Conservation (phyloP, 1,140 invertebrate species). For the Ridgeia piscesae region DNA sequence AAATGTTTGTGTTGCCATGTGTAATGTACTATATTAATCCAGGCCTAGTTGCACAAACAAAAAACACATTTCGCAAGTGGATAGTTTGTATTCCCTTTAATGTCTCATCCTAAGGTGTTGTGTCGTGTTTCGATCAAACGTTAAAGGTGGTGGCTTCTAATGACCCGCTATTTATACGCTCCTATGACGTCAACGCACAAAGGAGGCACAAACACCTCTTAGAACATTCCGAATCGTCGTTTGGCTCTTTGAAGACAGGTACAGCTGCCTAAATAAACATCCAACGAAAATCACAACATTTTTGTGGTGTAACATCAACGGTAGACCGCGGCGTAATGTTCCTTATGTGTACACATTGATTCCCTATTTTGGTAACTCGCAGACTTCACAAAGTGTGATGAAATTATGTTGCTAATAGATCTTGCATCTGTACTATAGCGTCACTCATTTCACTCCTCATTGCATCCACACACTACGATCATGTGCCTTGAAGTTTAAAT, state of each 20-base stretch:
- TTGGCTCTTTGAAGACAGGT: not conserved
- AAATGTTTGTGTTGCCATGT: too few relatives aligned
- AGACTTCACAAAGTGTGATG: too few relatives aligned
- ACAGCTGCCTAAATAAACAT: not conserved
- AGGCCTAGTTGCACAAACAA: too few relatives aligned
- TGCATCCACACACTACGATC: too few relatives aligned
- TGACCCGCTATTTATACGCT: not conserved
- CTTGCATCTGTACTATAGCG: too few relatives aligned
- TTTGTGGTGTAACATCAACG: not conserved
- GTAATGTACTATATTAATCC: too few relatives aligned
- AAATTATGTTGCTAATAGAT: too few relatives aligned
- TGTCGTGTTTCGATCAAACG: not conserved
- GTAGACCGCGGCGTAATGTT: not conserved
- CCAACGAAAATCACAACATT: not conserved
- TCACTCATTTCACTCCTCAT: too few relatives aligned
- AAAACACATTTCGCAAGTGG: not conserved
- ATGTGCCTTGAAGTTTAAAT: too few relatives aligned
- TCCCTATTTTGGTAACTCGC: too few relatives aligned
- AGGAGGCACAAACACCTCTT: not conserved
- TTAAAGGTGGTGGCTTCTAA: not conserved
- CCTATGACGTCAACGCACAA: not conserved
- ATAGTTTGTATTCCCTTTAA: not conserved
- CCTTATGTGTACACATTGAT: too few relatives aligned
- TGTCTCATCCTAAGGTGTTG: not conserved
- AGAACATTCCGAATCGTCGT: not conserved